Base-by-base conservation (phyloP, 1,140 invertebrate genomes). In the Probaryconus sp. region DNA sequence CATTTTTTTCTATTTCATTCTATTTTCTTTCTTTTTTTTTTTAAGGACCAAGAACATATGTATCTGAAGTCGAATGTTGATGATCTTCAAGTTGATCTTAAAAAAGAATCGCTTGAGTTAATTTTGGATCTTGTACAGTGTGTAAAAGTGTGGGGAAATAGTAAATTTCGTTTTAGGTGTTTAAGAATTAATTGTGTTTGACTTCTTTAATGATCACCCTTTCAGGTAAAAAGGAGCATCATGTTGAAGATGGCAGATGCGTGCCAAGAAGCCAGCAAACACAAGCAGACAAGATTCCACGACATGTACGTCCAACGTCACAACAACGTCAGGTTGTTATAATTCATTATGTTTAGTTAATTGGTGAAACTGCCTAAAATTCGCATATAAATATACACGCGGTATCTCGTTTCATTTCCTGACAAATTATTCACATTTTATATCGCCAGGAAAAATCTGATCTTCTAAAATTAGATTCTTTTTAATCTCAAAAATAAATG, bases 221-320 rank as follows among this genome's bases (percentile, higher is more conserved):
- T 89, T 1, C 87, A 96, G 95, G 95, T 96, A 31, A 97, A 97
- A 83, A 89, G 94, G n/a, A 95, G 94, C 68, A 96, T 96, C 64
- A 96, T 97, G 94, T 86, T 96, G 38, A 96, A 96, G 87, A 96
- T 96, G 95, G 94, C 95, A 0, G 93, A 95, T 80, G 94, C 93
- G 5, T 95, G 94, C 81, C 93, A 94, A 71, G 93, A 95, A 73
- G 89, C 85, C 6, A 89, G 85, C 11, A 88, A 89, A n/a, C 90
- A 89, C 17, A 92, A 93, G 50, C 92, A 93, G 79, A 94, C 91
- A 1, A 89, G 94, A 35, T 99, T 98, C 83, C 97, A 98, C 81
- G 97, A 98, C 82, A 95, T 99, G 91, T 98, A 98, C 86, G 97
- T 99, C 5, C 96, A 98, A 80, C 89, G 96, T n/a, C 96, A 99